Evolutionary conservation across 2,113 vertebrate genomes (phyloP), one percentile per base, ranked within the genome.

Genomic region (Erythrocercus mccallii): DNA sequence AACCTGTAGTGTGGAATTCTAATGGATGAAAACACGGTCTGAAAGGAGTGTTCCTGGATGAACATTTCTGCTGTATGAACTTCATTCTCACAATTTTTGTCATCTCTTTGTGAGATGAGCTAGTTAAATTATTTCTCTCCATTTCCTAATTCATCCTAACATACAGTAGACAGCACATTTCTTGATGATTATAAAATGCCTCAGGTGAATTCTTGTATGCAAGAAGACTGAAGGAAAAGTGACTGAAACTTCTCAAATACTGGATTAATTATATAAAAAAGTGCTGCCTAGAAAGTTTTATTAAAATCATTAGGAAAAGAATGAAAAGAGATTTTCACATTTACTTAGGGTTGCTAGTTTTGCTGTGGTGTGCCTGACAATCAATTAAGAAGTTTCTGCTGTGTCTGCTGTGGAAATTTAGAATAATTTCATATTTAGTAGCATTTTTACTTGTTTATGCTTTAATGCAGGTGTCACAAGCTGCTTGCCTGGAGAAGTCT

Each of bases 371-470:
- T 70, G 38, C 68, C n/a, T 96, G 88, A 92, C 88, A 96, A 66
- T 56, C 48, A 97, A 45, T 97, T 92, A 84, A 65, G 56, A 95
- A 93, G 7, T 86, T 92, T 61, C 66, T 87, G 13, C 71, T 96
- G 15, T 74, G 62, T 60, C 45, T 28, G 18, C n/a, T 91, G 33
- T 54, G 56, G 44, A 91, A 40, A 72, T 92, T 69, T 68, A 92
- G 71, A 93, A 45, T 22, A 48, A 86, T 48, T 65, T 80, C 15
- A 66, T 90, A 69, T 81, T 96, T 95, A 73, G 47, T 64, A 88
- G n/a, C 21, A 42, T 83, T 78, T 91, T 73, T 92, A 79, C 6
- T 44, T 94, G 37, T 86, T 77, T 79, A n/a, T 71, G 37, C 16
- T 87, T 47, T 51, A 76, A 16, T 38, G 37, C 16, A 73, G 22